phyloP scores from a whole-genome alignment of 2,888 invertebrate genomes.

The Lithodes maja region DNA sequence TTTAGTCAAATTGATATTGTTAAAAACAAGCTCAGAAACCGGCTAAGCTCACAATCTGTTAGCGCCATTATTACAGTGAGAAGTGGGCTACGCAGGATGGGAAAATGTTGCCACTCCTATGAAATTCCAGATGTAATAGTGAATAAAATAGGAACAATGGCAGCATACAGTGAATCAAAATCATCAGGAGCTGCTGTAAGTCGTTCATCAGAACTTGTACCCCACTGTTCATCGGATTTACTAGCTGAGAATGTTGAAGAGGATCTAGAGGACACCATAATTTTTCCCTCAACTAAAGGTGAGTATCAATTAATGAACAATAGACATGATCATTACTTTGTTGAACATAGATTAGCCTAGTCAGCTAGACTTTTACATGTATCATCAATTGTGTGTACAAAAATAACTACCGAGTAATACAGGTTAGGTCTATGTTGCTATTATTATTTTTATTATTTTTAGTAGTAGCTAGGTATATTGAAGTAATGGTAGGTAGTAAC shows the following conservation, averaged over 20 bases:
- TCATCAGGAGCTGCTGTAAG: conserved; percentile 13
- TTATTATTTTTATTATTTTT: neutral
- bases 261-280: conserved; percentile 19
- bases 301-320: neutral
- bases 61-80: conserved; percentile 24
- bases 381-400: neutral
- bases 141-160: conserved; percentile 25
- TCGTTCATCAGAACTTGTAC: neutral
- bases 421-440: neutral
- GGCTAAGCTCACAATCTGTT: conserved; percentile 11
- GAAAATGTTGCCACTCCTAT: conserved; percentile 5
- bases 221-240: conserved; percentile 15
- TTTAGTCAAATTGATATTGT: conserved; percentile 18
- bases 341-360: neutral
- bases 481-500: neutral
- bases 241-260: conserved; percentile 6
- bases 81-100: conserved; percentile 19
- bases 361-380: neutral
- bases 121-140: conserved; percentile 6
- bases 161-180: conserved; percentile 17
- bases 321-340: neutral
- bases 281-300: conserved; percentile 26
- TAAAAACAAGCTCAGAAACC: conserved; percentile 1
- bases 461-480: neutral
- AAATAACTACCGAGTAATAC: neutral